Evolutionary conservation across 2,888 invertebrate genomes (phyloP), one percentile per base, ranked within the genome.

Genomic region (Cryptus viduatorius): DNA sequence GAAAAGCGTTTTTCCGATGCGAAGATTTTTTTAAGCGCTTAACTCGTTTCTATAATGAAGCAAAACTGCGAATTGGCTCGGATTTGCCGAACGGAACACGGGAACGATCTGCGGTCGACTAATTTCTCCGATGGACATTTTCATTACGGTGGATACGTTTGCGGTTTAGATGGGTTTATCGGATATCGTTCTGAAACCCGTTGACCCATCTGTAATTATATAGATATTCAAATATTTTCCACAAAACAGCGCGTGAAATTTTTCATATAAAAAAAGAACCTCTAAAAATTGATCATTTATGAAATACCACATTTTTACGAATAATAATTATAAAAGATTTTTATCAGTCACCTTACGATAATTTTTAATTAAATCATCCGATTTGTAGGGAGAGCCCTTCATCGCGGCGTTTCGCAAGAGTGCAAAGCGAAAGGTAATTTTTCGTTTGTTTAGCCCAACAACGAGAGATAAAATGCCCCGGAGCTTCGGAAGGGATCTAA

Each of bases 51-150:
- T 8, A 56, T 19, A 56, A 56, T 24, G 24, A 56, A 37, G 12
- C 61, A 5, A 37, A 71, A 64, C 46, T 29, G 31, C 68, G 24
- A 48, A 46, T 50, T 61, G 29, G 42, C 42, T 19, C 37, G 48
- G 37, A 37, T 37, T 5, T 37, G 7, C 37, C 8, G 46, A 77
- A 67, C 24, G 61, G 56, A 61, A 61, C 24, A 31, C 19, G 14
- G 31, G 31, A 68, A 61, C 72, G 61, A 80, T 68, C 48, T 14
- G 80, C 29, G 53, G 59, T 73, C 61, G 16, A 73, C 67, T 77
- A 80, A 84, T 84, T 68, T 67, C n/a, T 69, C 50, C 44, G 53
- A 80, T 84, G 80, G 59, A 67, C 77, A 72, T 83, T 77, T 83
- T 73, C 65, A 80, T 84, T 73, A 53, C 67, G 59, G 80, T 84